A percentile compares a stretch with the other conserved stretches of the same genome.
phyloP scores from a whole-genome alignment of 37 sponge, comb jelly and placozoan genomes.

The Geodia barretti region DNA sequence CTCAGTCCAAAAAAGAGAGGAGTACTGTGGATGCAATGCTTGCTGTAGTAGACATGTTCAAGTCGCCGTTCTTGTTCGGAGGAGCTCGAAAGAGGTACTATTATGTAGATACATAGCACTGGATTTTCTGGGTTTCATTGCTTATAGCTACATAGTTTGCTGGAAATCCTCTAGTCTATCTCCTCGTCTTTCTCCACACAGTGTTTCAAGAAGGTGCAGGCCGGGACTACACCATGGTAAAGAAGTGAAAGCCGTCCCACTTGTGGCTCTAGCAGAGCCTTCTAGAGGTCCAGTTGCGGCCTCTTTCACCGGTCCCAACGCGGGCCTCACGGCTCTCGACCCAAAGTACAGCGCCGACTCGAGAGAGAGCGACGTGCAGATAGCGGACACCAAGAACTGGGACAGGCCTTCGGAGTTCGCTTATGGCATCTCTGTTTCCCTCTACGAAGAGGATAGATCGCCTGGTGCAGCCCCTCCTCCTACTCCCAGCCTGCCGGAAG shows the following conservation, averaged over 20 bases:
- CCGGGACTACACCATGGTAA: conserved; percentile 15
- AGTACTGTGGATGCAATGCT: no score
- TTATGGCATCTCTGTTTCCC: conserved; percentile 85
- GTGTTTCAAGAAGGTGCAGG: conserved; percentile 9
- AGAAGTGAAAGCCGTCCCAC: conserved; percentile 20
- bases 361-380: not conserved
- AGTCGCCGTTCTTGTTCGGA: no score
- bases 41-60: no score
- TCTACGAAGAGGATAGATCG: conserved; percentile 78
- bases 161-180: no score
- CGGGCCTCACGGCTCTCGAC: conserved; percentile 70
- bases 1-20: no score
- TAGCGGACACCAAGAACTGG: conserved; percentile 72
- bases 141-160: no score
- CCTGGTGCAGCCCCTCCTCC: not conserved
- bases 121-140: no score
- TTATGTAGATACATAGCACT: no score
- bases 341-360: not conserved
- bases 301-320: conserved; percentile 81
- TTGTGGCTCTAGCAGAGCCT: conserved; percentile 6
- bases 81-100: no score
- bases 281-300: conserved; percentile 33
- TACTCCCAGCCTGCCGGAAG: not conserved
- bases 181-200: conserved; percentile 5
- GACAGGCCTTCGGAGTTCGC: conserved; percentile 60